Evolutionary conservation across 2,113 vertebrate genomes (phyloP), one percentile per base, ranked within the genome.

Genomic region (Oreotrochilus melanogaster): DNA sequence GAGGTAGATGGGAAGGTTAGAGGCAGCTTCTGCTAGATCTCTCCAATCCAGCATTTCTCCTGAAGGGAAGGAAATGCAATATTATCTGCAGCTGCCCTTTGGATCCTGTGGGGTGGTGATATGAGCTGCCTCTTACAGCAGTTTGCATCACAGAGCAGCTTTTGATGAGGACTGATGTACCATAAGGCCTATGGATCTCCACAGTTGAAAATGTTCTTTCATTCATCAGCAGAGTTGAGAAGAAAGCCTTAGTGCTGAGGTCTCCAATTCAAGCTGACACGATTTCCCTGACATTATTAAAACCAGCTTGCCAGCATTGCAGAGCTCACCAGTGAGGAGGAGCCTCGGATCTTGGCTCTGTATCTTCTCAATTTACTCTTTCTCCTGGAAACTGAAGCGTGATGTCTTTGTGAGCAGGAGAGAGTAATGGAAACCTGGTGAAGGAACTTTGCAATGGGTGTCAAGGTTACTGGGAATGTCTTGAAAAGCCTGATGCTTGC

Each of bases 131-230:
- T 83, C 84, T 93, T 89, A 54, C 51, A 90, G 91, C 76, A 39
- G 42, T 94, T 95, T 86, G 78, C 86, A 93, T 78, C 92, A 7
- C 7, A 48, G 86, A 88, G 56, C 57, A 42, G 90, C 79, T 92
- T 97, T 97, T 97, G 95, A 97, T 97, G 86, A 96, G 89, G 37
- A 61, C 31, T 27, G 16, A 94, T 78, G 91, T 92, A 95, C 95
- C 61, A 31, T 91, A 66, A 92, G 82, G 93, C 89, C 87, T 71
- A 74, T 87, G 92, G 88, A 85, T 92, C 86, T 83, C 86, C 94
- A 78, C 89, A 91, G 83, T 86, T 81, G 96, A 96, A 96, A 97
- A 97, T 92, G 92, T 88, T 95, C 96, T 97, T 98, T 97, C 95
- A 89, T 97, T 97, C 95, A 96, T 95, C 95, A 97, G 91, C 96